Evolutionary conservation across 1,140 invertebrate species (phyloP), one percentile per base, ranked within the genome.

Genomic region (Sipha flava): DNA sequence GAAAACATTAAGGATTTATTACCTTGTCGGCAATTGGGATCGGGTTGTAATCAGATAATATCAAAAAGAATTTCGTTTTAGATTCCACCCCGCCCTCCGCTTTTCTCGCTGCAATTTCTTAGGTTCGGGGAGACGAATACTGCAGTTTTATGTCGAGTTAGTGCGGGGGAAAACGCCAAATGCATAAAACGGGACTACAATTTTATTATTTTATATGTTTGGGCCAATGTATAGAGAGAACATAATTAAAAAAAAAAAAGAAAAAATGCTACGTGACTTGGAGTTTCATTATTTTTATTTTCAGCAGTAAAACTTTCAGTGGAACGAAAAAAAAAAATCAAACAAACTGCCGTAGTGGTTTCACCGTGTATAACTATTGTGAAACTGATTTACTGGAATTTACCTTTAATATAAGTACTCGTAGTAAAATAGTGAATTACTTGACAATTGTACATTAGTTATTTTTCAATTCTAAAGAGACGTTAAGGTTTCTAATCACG

Each of bases 131-230:
- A 52, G 29, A 10, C 26, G 47, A 43, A n/a, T n/a, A n/a, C 43
- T 40, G 73, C 2, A 40, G 73, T 77, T 77, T 59, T 59, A 77
- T 57, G 73, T 34, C 47, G 72, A 52, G 18, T 10, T 29, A 14
- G 66, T n/a, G 6, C 34, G 9, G 37, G 40, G 14, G 66, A 47
- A 47, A 21, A 26, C 14, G n/a, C 31, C 26, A 12, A 34, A 29
- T 0, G 73, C 34, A 40, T 77, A 77, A 77, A 77, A 59, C 21
- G 21, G n/a, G n/a, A 77, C 73, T 77, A 26, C 52, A 52, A 75
- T 75, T 57, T 77, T 77, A 77, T 77, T 77, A 77, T 77, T 77
- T 77, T 77, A 77, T 77, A 37, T 26, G 73, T 57, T 77, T 77
- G 52, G 31, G 18, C 26, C 26, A 77, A 77, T 77, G 40, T 77